phyloP scores from a whole-genome alignment of 2,888 invertebrate species.

The Dysmachus trigonus region DNA sequence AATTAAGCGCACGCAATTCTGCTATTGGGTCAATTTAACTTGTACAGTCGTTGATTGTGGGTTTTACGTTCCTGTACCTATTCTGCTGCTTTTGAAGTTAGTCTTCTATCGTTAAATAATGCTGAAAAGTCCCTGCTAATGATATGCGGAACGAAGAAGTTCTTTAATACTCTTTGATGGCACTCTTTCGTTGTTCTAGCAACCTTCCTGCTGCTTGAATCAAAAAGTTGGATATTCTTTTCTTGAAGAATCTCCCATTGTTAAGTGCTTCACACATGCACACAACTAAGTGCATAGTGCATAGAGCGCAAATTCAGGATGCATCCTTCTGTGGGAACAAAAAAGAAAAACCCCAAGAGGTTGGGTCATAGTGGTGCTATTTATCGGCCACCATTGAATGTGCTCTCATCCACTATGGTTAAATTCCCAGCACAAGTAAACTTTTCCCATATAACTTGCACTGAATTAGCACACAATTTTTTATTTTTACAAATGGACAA shows the following conservation, averaged over 20 bases:
- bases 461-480: background rate
- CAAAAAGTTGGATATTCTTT: background rate
- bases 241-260: background rate
- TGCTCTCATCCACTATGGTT: background rate
- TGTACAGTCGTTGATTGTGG: background rate
- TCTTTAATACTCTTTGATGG: background rate
- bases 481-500: slow-evolving; percentile 7
- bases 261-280: background rate
- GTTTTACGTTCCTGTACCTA: background rate
- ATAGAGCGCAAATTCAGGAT: background rate
- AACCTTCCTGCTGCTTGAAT: background rate
- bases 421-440: background rate
- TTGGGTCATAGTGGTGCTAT: background rate
- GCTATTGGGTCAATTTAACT: background rate
- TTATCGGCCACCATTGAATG: background rate
- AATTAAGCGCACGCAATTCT: background rate
- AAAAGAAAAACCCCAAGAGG: background rate
- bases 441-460: background rate
- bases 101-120: background rate
- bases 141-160: background rate
- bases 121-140: background rate
- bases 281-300: background rate
- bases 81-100: background rate
- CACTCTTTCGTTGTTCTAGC: background rate
- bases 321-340: background rate